Evolutionary conservation across 2,113 vertebrate species (phyloP).

Genomic region (Psammodynastes pulverulentus): DNA sequence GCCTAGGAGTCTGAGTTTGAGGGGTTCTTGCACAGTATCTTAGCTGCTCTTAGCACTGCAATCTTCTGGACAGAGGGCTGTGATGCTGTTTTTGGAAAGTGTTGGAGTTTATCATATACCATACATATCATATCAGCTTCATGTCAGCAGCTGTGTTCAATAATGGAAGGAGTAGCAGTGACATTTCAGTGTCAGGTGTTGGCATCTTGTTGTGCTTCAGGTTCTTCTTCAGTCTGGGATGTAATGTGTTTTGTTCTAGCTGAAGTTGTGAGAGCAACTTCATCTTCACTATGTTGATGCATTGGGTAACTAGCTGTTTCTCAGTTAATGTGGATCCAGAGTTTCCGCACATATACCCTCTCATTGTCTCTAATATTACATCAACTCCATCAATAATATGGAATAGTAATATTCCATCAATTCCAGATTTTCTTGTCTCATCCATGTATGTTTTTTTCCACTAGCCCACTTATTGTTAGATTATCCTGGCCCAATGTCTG

Average conservation of each 20-base stretch:
- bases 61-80: background rate
- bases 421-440: background rate
- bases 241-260: background rate
- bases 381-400: no score
- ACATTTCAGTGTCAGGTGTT: background rate
- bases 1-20: background rate
- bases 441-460: background rate
- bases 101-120: background rate
- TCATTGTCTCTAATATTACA: background rate
- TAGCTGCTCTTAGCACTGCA: background rate
- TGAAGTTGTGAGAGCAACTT: background rate
- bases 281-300: background rate
- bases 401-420: background rate
- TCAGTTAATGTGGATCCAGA: background rate
- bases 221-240: background rate
- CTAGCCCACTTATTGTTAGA: background rate
- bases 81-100: background rate
- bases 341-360: background rate
- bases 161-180: background rate
- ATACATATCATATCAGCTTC: background rate
- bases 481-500: background rate
- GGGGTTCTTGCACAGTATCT: background rate
- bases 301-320: background rate
- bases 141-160: background rate
- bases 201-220: background rate